These are phyloP conservation scores for Sinhomidia bicolor DNA, from an alignment of 2,888 invertebrate genomes.

Conservation along the genomic window DNA sequence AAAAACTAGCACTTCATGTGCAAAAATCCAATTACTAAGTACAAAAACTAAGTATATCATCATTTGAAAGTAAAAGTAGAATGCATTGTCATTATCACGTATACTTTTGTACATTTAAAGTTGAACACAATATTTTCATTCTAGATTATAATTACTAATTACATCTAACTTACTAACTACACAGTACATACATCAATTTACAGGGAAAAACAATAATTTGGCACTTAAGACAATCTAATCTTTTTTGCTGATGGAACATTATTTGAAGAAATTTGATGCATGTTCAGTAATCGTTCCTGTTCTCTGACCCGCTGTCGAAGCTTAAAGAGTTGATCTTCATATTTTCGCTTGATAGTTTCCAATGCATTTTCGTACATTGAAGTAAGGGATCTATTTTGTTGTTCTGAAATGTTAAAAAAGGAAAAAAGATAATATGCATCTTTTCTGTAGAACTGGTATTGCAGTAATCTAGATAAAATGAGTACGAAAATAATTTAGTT, in stretches of 20 bases:
- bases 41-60: too few relatives aligned
- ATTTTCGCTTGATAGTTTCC: slow-evolving; percentile 52
- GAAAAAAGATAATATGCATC: too few relatives aligned
- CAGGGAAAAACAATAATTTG: too few relatives aligned
- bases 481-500: background rate
- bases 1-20: too few relatives aligned
- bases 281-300: slow-evolving; percentile 32
- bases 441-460: too few relatives aligned
- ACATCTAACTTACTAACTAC: background rate
- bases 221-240: background rate
- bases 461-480: too few relatives aligned
- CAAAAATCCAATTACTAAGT: too few relatives aligned
- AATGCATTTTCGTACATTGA: slow-evolving; percentile 63
- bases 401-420: slow-evolving; percentile 37
- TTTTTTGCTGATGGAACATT: background rate
- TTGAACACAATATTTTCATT: background rate
- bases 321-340: slow-evolving; percentile 34
- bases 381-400: slow-evolving; percentile 44
- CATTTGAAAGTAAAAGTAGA: too few relatives aligned
- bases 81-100: too few relatives aligned
- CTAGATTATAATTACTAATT: background rate
- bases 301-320: slow-evolving; percentile 52
- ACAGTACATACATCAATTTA: too few relatives aligned
- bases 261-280: background rate
- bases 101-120: background rate